Percentiles rank a stretch among this genome's conserved stretches.
These are phyloP conservation scores for Yponomeuta cagnagella DNA, from an alignment of 2,888 invertebrate species.

Conservation along the genomic window DNA sequence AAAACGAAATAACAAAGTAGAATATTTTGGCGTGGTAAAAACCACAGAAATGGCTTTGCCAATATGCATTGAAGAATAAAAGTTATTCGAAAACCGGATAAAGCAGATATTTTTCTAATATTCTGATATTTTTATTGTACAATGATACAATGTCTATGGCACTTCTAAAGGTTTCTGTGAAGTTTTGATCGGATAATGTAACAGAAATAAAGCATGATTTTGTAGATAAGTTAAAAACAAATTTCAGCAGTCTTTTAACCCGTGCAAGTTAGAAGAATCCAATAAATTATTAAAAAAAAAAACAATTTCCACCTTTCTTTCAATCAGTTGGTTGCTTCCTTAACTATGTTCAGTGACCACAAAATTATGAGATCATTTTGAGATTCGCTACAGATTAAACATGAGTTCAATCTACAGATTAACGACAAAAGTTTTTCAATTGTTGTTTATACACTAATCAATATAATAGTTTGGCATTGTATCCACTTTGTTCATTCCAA, in stretches of 20 bases:
- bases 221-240: conserved; percentile 18
- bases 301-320: neutral
- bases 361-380: conserved; percentile 14
- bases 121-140: neutral
- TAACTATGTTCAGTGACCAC: conserved; percentile 1
- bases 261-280: conserved; percentile 25
- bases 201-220: neutral
- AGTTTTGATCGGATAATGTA: neutral
- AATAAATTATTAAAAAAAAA: conserved; percentile 16
- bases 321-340: neutral
- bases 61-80: conserved; percentile 31
- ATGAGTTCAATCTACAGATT: neutral
- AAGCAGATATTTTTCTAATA: neutral
- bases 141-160: conserved; percentile 6
- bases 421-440: neutral
- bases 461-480: neutral
- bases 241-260: conserved; percentile 39
- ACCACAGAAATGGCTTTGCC: conserved; percentile 36
- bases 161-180: neutral
- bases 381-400: conserved; percentile 11
- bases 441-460: neutral
- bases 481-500: conserved; percentile 6
- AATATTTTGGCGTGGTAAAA: conserved; percentile 23
- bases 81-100: conserved; percentile 31
- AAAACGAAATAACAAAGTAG: conserved; percentile 60